Evolutionary conservation across 92 coral and sea anemone species (phyloP), one percentile per base, ranked within the genome.

Genomic region (Paramuricea clavata): DNA sequence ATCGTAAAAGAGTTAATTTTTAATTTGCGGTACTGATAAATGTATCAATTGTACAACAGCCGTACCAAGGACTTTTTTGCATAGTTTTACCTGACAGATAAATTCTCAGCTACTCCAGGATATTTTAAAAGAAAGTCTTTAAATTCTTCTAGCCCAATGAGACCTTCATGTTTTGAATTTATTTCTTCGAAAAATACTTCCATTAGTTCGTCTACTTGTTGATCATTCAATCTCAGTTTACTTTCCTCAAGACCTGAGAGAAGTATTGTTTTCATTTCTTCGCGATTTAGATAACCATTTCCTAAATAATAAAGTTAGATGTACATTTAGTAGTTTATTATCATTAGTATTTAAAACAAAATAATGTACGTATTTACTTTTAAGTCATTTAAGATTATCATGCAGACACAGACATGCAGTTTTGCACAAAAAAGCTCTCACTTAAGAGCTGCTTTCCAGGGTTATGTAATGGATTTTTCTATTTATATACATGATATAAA

Each of bases 91-190:
- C 72, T 79, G 31, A 79, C 73, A n/a, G 73, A 59, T 41, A 79
- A 79, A 39, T 79, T 79, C 60, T 79, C 84, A 49, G 73, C 84
- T 34, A 79, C 72, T 79, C 57, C 84, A 16, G 84, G 84, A 60
- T 79, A 60, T 79, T 60, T 79, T 39, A n/a, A 32, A 59, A 79
- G 73, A 41, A 79, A 79, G 22, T 16, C 13, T 60, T 59, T 60
- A 15, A 79, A 79, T 79, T 79, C 84, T 13, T 79, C 84, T 11
- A 79, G 28, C 2, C 74, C 84, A 59, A 79, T 79, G 12, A 30
- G 21, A 34, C 84, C 84, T 26, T 59, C 73, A 60, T 61, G 64
- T 33, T 60, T 47, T 11, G 52, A 26, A n/a, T 79, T 25, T 25
- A 60, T 34, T 79, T 79, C 84, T 34, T 79, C 84, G 35, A 79